These are phyloP conservation scores for Paratrypauchen microcephalus DNA, from an alignment of 2,797 vertebrate species.

Conservation along the genomic window DNA sequence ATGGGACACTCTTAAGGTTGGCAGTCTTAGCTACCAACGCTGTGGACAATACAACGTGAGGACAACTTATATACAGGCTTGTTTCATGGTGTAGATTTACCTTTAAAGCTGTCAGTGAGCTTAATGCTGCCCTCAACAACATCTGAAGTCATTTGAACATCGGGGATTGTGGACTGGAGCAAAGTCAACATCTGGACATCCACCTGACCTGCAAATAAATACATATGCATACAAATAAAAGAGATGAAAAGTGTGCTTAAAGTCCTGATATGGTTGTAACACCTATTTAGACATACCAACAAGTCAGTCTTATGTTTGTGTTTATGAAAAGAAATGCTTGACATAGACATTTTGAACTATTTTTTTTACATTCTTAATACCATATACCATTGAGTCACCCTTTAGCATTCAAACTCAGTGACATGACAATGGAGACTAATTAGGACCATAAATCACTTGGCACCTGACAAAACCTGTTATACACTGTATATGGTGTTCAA, in stretches of 20 bases:
- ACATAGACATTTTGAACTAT: too few relatives aligned
- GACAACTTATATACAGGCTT: not conserved
- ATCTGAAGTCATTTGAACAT: conserved; percentile 51
- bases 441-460: not conserved
- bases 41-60: conserved; percentile 20
- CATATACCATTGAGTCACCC: too few relatives aligned
- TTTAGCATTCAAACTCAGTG: too few relatives aligned
- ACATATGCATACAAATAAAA: conserved; percentile 7
- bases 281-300: too few relatives aligned
- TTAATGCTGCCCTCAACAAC: conserved; percentile 65
- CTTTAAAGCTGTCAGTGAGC: conserved; percentile 63
- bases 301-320: too few relatives aligned
- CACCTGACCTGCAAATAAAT: conserved; percentile 55
- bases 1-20: conserved; percentile 78
- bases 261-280: too few relatives aligned
- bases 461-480: not conserved
- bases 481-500: too few relatives aligned
- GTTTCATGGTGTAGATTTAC: conserved; percentile 23
- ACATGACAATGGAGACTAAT: not conserved
- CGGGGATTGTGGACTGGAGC: conserved; percentile 54
- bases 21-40: conserved; percentile 73
- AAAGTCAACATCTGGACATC: conserved; percentile 63
- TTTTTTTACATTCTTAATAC: too few relatives aligned
- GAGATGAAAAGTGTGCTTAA: too few relatives aligned
- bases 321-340: too few relatives aligned